Percentiles rank a stretch among this genome's conserved stretches.
These are phyloP conservation scores for Gymnothorax javanicus DNA, from an alignment of 2,797 vertebrate species.

Conservation along the genomic window DNA sequence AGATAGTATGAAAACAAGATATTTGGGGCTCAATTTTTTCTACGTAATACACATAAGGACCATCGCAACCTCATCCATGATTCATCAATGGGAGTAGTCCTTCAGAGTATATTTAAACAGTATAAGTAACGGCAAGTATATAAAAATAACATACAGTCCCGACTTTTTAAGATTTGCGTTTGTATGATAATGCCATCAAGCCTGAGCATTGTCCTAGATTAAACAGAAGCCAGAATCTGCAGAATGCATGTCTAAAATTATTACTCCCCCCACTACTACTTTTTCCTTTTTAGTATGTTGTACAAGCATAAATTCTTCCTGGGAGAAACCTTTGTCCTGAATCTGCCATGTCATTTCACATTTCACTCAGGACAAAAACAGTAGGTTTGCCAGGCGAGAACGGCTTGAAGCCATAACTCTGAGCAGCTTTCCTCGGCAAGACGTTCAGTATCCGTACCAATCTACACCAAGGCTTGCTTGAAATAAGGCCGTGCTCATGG, in stretches of 20 bases:
- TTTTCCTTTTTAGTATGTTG: not conserved
- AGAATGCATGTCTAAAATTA: not conserved
- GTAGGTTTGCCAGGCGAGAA: not conserved
- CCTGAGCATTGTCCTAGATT: not conserved
- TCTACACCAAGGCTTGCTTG: constrained; percentile 3
- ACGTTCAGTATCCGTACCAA: not conserved
- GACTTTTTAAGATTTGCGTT: no score
- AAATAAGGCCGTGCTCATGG: constrained; percentile 15
- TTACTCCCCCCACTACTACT: not conserved
- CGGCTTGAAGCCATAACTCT: not conserved
- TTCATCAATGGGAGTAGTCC: no score
- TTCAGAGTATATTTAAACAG: no score
- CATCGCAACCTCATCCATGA: no score
- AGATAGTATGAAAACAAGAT: no score
- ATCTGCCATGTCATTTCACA: constrained; percentile 9
- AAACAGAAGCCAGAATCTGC: not conserved
- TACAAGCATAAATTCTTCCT: not conserved
- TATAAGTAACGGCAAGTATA: no score
- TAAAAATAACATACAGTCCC: no score
- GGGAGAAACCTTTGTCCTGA: constrained; percentile 10
- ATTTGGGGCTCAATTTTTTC: no score
- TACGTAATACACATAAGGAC: no score
- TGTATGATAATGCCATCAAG: not conserved
- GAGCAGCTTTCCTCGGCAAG: not conserved
- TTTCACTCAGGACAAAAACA: not conserved